phyloP scores from a whole-genome alignment of 2,888 invertebrate species.

The Phragmatobia fuliginosa region DNA sequence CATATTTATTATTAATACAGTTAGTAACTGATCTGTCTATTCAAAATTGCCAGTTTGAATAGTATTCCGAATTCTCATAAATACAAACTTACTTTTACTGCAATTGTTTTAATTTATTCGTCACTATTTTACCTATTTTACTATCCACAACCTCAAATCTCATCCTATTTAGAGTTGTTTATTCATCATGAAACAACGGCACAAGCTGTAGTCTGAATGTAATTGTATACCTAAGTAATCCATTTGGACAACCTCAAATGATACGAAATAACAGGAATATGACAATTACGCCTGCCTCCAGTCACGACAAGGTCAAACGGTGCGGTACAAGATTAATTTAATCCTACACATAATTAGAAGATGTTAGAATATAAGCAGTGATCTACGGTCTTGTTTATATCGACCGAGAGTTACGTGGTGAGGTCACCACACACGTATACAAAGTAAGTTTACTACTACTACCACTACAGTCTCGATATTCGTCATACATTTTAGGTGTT shows the following conservation, averaged over 20 bases:
- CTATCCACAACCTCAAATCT: neutral
- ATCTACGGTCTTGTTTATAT: slow-evolving; percentile 16
- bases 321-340: slow-evolving; percentile 11
- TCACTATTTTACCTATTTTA: no score
- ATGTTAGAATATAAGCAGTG: neutral
- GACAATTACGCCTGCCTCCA: neutral
- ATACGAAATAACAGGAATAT: slow-evolving; percentile 1
- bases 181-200: neutral
- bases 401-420: slow-evolving; percentile 11
- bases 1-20: no score
- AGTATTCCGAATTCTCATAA: no score
- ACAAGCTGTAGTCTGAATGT: neutral
- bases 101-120: no score
- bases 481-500: no score
- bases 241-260: neutral
- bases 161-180: no score
- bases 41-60: no score
- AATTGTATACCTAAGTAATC: neutral
- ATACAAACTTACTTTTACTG: no score
- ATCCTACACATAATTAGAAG: slow-evolving; percentile 16
- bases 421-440: neutral
- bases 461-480: no score
- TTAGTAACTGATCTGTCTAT: no score
- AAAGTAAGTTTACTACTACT: slow-evolving; percentile 4
- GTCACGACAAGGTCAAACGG: neutral